Evolutionary conservation across 2,113 vertebrate species (phyloP), one percentile per base, ranked within the genome.

Genomic region (Nibea albiflora): DNA sequence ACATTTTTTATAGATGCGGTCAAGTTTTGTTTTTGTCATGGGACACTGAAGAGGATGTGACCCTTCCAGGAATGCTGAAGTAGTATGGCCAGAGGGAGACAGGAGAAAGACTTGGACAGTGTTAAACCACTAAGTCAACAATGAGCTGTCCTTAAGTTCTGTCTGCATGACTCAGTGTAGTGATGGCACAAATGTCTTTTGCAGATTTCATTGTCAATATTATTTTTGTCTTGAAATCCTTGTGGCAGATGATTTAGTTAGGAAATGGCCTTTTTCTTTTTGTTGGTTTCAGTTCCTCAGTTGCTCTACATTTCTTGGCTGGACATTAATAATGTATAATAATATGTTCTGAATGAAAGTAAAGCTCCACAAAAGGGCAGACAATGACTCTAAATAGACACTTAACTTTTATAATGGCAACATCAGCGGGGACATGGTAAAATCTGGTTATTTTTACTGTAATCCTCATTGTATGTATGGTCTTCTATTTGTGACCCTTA

Each of bases 1-100:
- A 91, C 52, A 81, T 89, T 90, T 94, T 91, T 93, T 90, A 91
- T 92, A 90, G 87, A 89, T 89, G 90, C 74, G 92, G 92, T 95
- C 91, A 83, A 76, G 80, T 88, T 93, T 91, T 90, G 86, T 94
- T 95, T 91, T 90, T 78, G 83, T 92, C 85, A 83, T 68, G 79
- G 88, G 80, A 90, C 88, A 63, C 85, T 70, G 90, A 64, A 53
- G 85, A 89, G 91, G 84, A 93, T 92, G 88, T 95, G 93, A 94
- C 87, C 94, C 85, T 90, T 88, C 10, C 47, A 88, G 89, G 93
- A 94, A 94, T 94, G 89, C 83, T 78, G 71, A 60, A 85, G 76
- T 72, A 35, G 64, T 81, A 88, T 91, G 76, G 83, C 67, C 75
- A 65, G 35, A 89, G 69, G 65, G 83, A 87, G 76, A 84, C 57